phyloP scores from a whole-genome alignment of 2,888 invertebrate species.

The Torymus tubicola region DNA sequence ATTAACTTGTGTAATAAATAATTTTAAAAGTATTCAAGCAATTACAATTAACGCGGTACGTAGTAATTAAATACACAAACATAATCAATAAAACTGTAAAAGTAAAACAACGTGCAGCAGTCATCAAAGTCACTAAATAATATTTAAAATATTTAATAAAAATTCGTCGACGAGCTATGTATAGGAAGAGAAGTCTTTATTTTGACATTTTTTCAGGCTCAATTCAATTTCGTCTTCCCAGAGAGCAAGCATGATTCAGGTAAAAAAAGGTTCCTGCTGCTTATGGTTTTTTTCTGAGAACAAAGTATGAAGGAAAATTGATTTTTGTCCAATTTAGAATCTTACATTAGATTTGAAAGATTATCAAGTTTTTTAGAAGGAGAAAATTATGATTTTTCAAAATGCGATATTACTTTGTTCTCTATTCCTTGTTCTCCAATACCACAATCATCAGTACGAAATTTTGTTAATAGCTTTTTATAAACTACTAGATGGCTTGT shows the following conservation, averaged over 20 bases:
- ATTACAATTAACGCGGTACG: no score
- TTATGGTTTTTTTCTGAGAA: conserved; percentile 69
- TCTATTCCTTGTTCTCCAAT: conserved; percentile 11
- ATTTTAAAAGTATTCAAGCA: no score
- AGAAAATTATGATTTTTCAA: no score
- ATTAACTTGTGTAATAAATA: no score
- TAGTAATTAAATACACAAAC: no score
- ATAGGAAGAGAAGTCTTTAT: conserved; percentile 63
- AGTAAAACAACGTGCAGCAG: neutral
- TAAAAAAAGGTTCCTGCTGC: conserved; percentile 65
- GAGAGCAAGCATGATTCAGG: conserved; percentile 75
- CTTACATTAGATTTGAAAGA: no score
- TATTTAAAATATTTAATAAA: conserved; percentile 15
- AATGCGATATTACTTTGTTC: conserved; percentile 23
- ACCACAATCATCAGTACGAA: conserved; percentile 57
- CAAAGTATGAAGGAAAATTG: conserved; percentile 61
- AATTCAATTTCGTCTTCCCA: conserved; percentile 74
- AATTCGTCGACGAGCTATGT: neutral
- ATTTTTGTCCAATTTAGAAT: no score
- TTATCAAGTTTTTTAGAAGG: no score
- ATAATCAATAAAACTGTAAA: no score
- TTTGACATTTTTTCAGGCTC: conserved; percentile 74
- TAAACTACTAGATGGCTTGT: conserved; percentile 67
- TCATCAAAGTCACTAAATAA: neutral
- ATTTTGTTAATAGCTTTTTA: conserved; percentile 65